phyloP scores from a whole-genome alignment of 2,113 vertebrate species.

The Hemiscyllium ocellatum region DNA sequence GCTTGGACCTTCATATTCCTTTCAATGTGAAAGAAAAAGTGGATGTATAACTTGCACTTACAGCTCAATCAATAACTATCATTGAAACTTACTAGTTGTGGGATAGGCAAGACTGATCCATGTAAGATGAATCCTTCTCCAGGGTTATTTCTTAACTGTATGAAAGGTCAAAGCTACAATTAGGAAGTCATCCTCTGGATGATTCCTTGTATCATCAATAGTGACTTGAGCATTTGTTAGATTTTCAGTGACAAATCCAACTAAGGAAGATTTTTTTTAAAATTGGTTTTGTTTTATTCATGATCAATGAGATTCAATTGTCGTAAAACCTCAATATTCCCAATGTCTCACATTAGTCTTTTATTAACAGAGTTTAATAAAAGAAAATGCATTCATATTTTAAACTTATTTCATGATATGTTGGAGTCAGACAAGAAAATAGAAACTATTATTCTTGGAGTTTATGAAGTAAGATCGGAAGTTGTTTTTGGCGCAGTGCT shows the following conservation, averaged over 20 bases:
- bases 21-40: neutral
- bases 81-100: neutral
- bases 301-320: neutral
- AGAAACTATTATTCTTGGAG: constrained; percentile 6
- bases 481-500: neutral
- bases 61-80: neutral
- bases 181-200: neutral
- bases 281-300: neutral
- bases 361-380: neutral
- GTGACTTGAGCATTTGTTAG: neutral
- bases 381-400: neutral
- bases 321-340: neutral
- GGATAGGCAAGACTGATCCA: neutral
- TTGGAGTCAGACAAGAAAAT: constrained; percentile 4
- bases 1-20: neutral
- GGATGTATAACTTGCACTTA: neutral
- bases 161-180: neutral
- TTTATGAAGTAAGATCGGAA: neutral
- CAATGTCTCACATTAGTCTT: neutral
- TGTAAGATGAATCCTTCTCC: neutral
- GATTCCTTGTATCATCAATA: neutral
- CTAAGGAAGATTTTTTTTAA: neutral
- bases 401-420: constrained; percentile 11
- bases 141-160: neutral
- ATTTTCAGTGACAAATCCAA: neutral